Base-by-base conservation (phyloP, 2,797 vertebrate species). In the Scomberomorus guttatus region DNA sequence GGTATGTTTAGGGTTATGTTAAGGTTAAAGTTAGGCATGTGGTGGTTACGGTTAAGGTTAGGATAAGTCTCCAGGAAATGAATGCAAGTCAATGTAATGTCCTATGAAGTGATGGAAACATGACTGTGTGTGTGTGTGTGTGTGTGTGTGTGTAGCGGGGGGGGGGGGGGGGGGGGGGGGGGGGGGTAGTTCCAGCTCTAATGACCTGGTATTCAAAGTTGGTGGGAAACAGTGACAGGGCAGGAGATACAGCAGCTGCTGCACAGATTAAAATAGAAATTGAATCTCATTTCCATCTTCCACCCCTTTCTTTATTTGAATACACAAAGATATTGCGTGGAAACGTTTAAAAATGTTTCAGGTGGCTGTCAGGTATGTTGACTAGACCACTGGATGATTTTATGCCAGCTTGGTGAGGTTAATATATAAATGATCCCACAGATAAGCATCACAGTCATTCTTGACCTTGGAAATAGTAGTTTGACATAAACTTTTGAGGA, bases 191-290 rank as follows among this genome's bases (percentile, higher is more conserved):
- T 70, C 24, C 7, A 25, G 39, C 66, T 81, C 63, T 88, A 65
- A 88, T 87, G 77, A 84, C 77, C 75, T 67, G 76, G 64, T 85
- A 80, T 80, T 87, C 66, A 77, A 76, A 84, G 62, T 77, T 39
- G 24, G 72, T 72, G 73, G 61, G 20, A 77, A 68, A 64, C 13
- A 1, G 72, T 84, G 76, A 82, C 83, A 75, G 77, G 46, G 59
- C 67, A 74, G 61, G 60, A 58, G 77, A 76, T 52, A 59, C 70
- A 44, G 71, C 54, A 29, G 18, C 20, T 42, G 44, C 82, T 73
- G 75, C 50, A 37, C 51, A 82, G 73, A 73, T 79, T 65, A 81
- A 80, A 85, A 85, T 81, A 83, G 70, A 79, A 82, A 57, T 25
- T 4, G 63, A 72, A 72, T 61, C 73, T 69, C 73, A 86, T 81